phyloP scores from a whole-genome alignment of 2,888 invertebrate species.

The Acleris cristana region DNA sequence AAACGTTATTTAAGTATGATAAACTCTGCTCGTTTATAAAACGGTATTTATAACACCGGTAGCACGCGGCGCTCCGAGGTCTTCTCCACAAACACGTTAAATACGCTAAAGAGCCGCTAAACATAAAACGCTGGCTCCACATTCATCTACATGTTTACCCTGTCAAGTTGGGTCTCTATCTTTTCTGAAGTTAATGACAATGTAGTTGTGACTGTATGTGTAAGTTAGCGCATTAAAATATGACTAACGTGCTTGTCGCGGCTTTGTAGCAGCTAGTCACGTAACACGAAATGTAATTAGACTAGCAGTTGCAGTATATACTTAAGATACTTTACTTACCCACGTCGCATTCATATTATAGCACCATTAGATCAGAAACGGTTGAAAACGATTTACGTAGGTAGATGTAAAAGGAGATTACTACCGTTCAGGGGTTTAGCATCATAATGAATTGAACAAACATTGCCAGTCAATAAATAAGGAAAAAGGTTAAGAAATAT shows the following conservation, averaged over 20 bases:
- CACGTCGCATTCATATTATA: neutral
- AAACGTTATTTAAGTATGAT: conserved; percentile 64
- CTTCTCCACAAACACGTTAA: conserved; percentile 41
- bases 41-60: conserved; percentile 54
- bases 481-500: conserved; percentile 14
- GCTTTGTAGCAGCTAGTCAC: conserved; percentile 12
- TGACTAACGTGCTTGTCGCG: conserved; percentile 12
- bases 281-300: conserved; percentile 4
- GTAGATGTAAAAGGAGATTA: neutral
- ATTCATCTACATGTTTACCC: conserved; percentile 32
- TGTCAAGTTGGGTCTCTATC: conserved; percentile 23
- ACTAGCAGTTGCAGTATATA: conserved; percentile 4
- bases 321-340: conserved; percentile 1
- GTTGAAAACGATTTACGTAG: neutral
- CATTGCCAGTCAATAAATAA: neutral
- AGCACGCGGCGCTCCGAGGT: conserved; percentile 43
- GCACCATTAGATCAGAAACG: neutral
- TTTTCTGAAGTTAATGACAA: conserved; percentile 2
- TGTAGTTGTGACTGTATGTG: conserved; percentile 7
- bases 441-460: too few species aligned
- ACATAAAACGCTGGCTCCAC: conserved; percentile 27
- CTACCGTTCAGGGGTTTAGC: too few species aligned
- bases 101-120: conserved; percentile 37
- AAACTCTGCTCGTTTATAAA: conserved; percentile 66
- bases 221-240: conserved; percentile 16